Base-by-base conservation (phyloP, 2,888 invertebrate species). In the Stenotaenia linearis region DNA sequence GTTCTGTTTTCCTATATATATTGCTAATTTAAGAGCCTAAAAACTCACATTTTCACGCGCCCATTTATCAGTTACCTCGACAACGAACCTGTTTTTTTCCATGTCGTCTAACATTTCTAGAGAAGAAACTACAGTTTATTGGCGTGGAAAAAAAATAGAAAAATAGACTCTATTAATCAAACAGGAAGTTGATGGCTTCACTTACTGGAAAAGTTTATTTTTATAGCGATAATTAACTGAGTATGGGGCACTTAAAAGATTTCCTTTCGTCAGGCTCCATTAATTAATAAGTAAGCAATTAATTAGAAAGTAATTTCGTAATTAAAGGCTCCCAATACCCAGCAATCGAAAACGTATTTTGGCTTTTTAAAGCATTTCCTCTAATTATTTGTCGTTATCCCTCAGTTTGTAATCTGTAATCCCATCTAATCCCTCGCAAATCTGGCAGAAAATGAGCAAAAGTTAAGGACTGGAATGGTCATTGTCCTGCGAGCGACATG, bases 241-340 rank as follows among this genome's bases (percentile, higher is more conserved):
- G 25, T 69, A 28, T 28, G 25, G 69, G 12, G 69, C 25, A 28
- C 50, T 69, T 45, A 69, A 69, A 69, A 69, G 69, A 28, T 69
- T 69, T 69, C 69, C 69, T 28, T 25, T 25, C 69, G 69, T 69
- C 69, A 69, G 2, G 15, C 25, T 28, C 28, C 69, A 69, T 69
- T 69, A 69, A 69, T 69, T 69, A 69, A 69, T 69, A 69, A 69
- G 69, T 69, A 69, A 69, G 25, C n/a, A 69, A 69, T 69, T 69
- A 69, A 69, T 69, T 69, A 69, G 69, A 69, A 69, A 69, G 69
- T 69, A 69, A 69, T 69, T 69, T 69, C 10, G 12, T 69, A 28
- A 69, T 69, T 69, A 69, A 69, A 69, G 69, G n/a, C 50, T 15
- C 18, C n/a, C 18, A 50, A 3, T 7, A 50, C 50, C 50, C n/a